These are phyloP conservation scores for Onychomys arenicola DNA, from an alignment of 2,797 vertebrate species.

Conservation along the genomic window DNA sequence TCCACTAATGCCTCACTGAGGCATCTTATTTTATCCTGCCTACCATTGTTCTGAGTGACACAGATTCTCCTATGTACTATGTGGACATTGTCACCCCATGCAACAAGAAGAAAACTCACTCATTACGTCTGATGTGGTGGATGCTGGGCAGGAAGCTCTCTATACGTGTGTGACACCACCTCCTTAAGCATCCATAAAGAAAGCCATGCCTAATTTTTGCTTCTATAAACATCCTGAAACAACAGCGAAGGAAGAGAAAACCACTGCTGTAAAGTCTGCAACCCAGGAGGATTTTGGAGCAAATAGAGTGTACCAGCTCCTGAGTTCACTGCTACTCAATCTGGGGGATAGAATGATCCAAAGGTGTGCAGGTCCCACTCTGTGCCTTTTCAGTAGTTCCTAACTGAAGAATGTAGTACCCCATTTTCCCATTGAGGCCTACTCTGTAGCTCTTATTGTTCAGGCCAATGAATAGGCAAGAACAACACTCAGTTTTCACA, in stretches of 20 bases:
- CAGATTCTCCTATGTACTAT: background rate
- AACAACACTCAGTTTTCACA: background rate
- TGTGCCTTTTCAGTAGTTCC: background rate
- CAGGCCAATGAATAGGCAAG: background rate
- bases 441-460: background rate
- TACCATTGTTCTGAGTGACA: background rate
- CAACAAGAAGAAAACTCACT: background rate
- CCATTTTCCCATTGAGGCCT: background rate
- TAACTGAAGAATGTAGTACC: too few species aligned
- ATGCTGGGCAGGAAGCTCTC: background rate
- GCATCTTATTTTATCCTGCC: background rate
- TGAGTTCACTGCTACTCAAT: background rate
- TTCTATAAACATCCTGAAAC: background rate
- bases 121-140: background rate
- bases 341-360: background rate
- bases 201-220: background rate
- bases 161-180: background rate
- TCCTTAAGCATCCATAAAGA: background rate
- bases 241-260: background rate
- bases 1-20: background rate
- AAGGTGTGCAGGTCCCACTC: background rate
- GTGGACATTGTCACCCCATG: background rate
- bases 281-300: background rate
- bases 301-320: background rate
- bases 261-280: background rate